These are phyloP conservation scores for Hoplias malabaricus DNA, from an alignment of 2,113 vertebrate genomes.

Conservation along the genomic window DNA sequence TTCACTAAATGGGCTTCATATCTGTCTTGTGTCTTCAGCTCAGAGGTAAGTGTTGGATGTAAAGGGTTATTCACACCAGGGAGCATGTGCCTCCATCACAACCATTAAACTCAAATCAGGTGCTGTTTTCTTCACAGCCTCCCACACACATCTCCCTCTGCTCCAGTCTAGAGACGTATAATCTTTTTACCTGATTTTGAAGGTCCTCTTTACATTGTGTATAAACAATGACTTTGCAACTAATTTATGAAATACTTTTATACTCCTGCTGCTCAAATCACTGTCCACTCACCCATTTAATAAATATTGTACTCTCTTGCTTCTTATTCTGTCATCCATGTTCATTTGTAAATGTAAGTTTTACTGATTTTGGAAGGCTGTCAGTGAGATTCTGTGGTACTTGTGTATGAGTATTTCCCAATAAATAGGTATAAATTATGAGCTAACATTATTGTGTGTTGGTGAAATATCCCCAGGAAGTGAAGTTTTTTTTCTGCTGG, in stretches of 20 bases:
- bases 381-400: no score
- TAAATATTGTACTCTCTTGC: no score
- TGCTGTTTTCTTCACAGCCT: slow-evolving; percentile 37
- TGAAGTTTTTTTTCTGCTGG: neutral
- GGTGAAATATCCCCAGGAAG: neutral
- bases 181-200: slow-evolving; percentile 50
- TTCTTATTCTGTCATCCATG: no score
- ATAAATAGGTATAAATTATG: slow-evolving; percentile 37
- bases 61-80: slow-evolving; percentile 62
- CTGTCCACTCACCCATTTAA: no score
- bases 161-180: slow-evolving; percentile 64
- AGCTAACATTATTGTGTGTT: neutral
- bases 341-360: no score
- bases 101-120: slow-evolving; percentile 75
- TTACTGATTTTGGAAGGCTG: neutral
- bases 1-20: slow-evolving; percentile 50
- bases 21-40: slow-evolving; percentile 68
- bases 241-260: no score
- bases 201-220: slow-evolving; percentile 65
- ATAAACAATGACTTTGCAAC: no score
- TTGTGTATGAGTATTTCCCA: no score
- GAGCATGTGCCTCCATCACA: slow-evolving; percentile 66
- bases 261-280: no score
- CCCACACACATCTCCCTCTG: slow-evolving; percentile 43
- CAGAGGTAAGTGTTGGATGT: slow-evolving; percentile 64